A percentile compares a stretch with the other conserved stretches of the same genome.
Conservation (phyloP, 2,113 vertebrate genomes). For the Atractosteus spatula region DNA sequence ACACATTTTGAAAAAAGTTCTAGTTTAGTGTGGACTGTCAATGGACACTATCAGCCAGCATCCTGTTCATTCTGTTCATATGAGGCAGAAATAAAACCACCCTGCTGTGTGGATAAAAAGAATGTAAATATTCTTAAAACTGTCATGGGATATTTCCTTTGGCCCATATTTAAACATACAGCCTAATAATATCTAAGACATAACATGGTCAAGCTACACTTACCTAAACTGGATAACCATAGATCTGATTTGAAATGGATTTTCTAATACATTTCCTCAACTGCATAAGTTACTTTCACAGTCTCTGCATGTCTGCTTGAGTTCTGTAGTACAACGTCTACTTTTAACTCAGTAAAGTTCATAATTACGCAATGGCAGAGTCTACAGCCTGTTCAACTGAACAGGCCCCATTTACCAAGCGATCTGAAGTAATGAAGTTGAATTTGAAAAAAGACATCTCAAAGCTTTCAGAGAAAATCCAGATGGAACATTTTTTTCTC, state of each 20-base stretch:
- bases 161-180: constrained; percentile 41
- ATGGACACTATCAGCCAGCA: constrained; percentile 35
- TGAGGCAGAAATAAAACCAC: constrained; percentile 33
- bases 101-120: constrained; percentile 46
- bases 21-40: constrained; percentile 8
- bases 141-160: constrained; percentile 36
- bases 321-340: no score
- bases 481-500: no score
- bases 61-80: constrained; percentile 33
- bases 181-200: constrained; percentile 20
- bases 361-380: no score
- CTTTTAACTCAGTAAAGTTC: no score
- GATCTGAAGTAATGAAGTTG: no score
- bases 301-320: background rate
- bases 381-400: no score
- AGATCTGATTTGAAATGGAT: constrained; percentile 21
- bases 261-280: constrained; percentile 14
- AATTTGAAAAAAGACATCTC: no score
- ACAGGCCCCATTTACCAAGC: no score
- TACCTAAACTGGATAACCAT: constrained; percentile 8
- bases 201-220: constrained; percentile 23
- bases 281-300: background rate
- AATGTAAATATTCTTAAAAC: constrained; percentile 45
- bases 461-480: no score
- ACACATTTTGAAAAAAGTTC: no score